Percentiles rank a stretch among this genome's conserved stretches.
Evolutionary conservation across 1,140 invertebrate genomes (phyloP).

Genomic region (Drosophila nikananu): DNA sequence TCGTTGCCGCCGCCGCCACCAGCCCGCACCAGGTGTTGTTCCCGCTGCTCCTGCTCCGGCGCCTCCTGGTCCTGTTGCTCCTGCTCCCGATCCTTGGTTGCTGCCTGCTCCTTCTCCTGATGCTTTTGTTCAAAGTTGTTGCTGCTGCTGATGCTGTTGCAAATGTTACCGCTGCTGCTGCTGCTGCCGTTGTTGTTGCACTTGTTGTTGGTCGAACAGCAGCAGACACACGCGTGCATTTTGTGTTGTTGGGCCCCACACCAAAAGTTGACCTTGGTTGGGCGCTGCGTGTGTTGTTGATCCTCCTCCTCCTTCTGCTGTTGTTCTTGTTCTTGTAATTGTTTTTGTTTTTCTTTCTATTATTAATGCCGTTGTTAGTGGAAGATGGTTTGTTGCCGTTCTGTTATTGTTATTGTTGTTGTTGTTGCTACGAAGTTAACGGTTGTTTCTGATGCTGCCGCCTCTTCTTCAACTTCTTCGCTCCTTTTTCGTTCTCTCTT

Average conservation of each 20-base stretch:
- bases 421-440: slow-evolving; percentile 21
- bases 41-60: slow-evolving; percentile 15
- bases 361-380: slow-evolving; percentile 20
- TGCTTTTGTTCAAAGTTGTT: slow-evolving; percentile 6
- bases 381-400: slow-evolving; percentile 26
- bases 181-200: slow-evolving; percentile 37
- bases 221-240: slow-evolving; percentile 82
- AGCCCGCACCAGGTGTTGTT: slow-evolving; percentile 33
- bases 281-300: slow-evolving; percentile 35
- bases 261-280: slow-evolving; percentile 70
- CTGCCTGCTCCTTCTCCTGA: slow-evolving; percentile 3
- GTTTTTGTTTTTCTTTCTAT: slow-evolving; percentile 18
- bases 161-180: slow-evolving; percentile 4
- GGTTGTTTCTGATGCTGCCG: slow-evolving; percentile 6
- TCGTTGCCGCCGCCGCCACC: slow-evolving; percentile 55
- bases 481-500: slow-evolving; percentile 22
- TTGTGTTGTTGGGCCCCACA: slow-evolving; percentile 70
- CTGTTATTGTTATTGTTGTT: slow-evolving; percentile 6
- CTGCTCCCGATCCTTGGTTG: slow-evolving; percentile 6
- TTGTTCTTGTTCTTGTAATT: slow-evolving; percentile 11
- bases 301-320: background rate
- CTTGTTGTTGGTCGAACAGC: slow-evolving; percentile 71
- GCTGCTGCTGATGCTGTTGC: slow-evolving; percentile 7
- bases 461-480: slow-evolving; percentile 10
- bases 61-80: slow-evolving; percentile 2